Evolutionary conservation across 2,888 invertebrate species (phyloP).

Genomic region (Nephrotoma appendiculata): DNA sequence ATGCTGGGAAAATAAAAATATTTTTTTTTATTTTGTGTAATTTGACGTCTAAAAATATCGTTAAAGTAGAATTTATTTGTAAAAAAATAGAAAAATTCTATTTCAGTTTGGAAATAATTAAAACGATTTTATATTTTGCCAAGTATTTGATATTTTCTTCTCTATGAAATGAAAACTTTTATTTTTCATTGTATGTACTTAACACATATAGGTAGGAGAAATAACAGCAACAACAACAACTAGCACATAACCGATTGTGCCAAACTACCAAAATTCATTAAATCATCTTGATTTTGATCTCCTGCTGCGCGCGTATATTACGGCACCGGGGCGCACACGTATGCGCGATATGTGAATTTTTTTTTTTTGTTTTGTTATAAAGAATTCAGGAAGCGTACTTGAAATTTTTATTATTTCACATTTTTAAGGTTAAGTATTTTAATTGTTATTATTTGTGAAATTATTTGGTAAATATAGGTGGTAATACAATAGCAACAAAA

Average conservation of each 20-base stretch:
- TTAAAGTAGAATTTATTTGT: background rate
- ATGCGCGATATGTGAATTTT: background rate
- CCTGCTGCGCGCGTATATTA: too few relatives aligned
- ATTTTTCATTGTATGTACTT: background rate
- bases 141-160: slow-evolving; percentile 2
- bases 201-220: background rate
- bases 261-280: background rate
- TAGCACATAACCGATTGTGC: background rate
- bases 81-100: background rate
- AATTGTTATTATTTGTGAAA: background rate
- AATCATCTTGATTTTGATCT: background rate
- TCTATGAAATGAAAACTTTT: background rate
- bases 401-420: background rate
- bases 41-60: slow-evolving; percentile 1
- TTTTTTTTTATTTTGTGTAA: background rate
- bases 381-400: background rate
- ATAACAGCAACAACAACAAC: background rate
- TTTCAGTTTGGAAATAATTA: slow-evolving; percentile 2
- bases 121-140: background rate
- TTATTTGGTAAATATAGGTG: background rate
- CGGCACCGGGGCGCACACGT: too few relatives aligned
- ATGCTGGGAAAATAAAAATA: background rate
- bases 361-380: background rate
- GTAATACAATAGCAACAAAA: background rate
- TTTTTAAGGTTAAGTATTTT: background rate